Evolutionary conservation across 1,140 invertebrate species (phyloP).

Genomic region (Dendrolimus punctatus): DNA sequence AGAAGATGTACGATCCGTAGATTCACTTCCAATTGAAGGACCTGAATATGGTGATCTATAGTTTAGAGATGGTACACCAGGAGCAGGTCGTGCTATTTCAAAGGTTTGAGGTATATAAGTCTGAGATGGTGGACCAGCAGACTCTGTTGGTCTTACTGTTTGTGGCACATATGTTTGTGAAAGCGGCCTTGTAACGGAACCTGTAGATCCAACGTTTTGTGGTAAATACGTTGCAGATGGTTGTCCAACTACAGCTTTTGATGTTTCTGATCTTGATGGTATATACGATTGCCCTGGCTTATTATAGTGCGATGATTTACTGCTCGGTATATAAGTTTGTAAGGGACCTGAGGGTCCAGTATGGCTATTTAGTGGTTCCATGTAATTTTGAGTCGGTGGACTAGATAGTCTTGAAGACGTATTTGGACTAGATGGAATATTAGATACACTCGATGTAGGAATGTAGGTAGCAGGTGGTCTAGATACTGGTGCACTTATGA

Average conservation of each 20-base stretch:
- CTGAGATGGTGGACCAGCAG: slow-evolving; percentile 1
- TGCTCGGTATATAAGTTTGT: too few species aligned
- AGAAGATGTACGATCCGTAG: too few species aligned
- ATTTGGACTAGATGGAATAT: too few species aligned
- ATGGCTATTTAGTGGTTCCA: slow-evolving; percentile 4
- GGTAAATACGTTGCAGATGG: slow-evolving; percentile 19
- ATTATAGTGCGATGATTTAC: too few species aligned
- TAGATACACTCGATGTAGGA: too few species aligned
- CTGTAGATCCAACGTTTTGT: slow-evolving; percentile 4
- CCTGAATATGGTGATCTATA: background rate
- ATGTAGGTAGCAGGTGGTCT: too few species aligned
- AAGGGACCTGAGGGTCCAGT: slow-evolving; percentile 1
- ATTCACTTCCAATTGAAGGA: background rate
- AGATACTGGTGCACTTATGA: too few species aligned
- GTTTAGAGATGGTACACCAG: slow-evolving; percentile 2
- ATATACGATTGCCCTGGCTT: too few species aligned
- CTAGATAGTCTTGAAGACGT: too few species aligned
- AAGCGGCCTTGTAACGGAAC: slow-evolving; percentile 1
- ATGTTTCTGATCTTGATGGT: too few species aligned
- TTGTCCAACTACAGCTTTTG: background rate
- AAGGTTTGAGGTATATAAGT: background rate
- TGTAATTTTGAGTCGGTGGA: slow-evolving; percentile 2
- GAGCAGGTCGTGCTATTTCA: background rate
- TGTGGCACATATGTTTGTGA: slow-evolving; percentile 5
- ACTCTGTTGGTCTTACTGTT: slow-evolving; percentile 4